A percentile compares a stretch with the other conserved stretches of the same genome.
phyloP scores from a whole-genome alignment of 2,797 vertebrate genomes.

The Sorex maritimensis region DNA sequence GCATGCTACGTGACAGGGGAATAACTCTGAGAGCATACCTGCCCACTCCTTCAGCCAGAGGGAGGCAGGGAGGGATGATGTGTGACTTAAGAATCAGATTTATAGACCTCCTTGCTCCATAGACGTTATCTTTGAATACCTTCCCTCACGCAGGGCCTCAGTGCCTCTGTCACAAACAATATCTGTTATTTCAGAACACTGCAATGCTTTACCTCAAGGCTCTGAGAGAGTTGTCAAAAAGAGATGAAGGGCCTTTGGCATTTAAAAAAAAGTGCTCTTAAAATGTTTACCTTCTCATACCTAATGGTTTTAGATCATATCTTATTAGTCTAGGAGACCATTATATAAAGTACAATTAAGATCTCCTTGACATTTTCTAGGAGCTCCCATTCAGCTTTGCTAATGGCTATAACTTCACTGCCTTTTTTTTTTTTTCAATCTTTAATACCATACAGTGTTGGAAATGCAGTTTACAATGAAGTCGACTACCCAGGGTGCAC shows the following conservation, averaged over 20 bases:
- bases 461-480: conserved; percentile 88
- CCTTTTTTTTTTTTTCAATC: conserved; percentile 72
- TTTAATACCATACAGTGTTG: conserved; percentile 84
- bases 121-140: conserved; percentile 37
- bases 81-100: conserved; percentile 77
- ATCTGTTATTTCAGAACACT: conserved; percentile 86
- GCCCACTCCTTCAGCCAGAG: background rate
- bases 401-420: conserved; percentile 89
- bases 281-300: conserved; percentile 91
- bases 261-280: conserved; percentile 88
- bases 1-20: conserved; percentile 66
- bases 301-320: conserved; percentile 91
- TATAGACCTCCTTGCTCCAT: conserved; percentile 66
- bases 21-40: conserved; percentile 63
- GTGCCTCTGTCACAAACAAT: conserved; percentile 85
- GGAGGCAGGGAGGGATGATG: conserved; percentile 31
- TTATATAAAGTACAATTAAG: conserved; percentile 90
- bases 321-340: conserved; percentile 89
- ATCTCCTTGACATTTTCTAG: conserved; percentile 91
- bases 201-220: conserved; percentile 86
- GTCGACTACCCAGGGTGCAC: conserved; percentile 88
- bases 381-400: conserved; percentile 89
- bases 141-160: conserved; percentile 61
- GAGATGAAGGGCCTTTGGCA: conserved; percentile 87
- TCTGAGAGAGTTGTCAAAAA: conserved; percentile 87